Conservation (phyloP, 1,140 invertebrate genomes). For the Tetramorium alpestre region DNA sequence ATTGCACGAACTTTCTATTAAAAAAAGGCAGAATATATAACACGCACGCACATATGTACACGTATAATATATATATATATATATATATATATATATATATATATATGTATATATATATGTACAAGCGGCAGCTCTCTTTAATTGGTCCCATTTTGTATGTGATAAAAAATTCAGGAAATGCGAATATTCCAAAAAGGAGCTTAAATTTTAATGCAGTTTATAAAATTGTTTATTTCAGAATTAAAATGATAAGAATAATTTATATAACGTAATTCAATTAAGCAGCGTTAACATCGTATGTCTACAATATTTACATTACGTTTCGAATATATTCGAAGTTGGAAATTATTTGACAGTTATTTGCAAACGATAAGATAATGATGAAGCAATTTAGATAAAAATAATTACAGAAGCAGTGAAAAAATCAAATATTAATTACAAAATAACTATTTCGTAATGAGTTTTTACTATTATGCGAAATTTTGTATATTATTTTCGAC, state of each 20-base stretch:
- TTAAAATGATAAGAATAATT: background rate
- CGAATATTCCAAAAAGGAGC: background rate
- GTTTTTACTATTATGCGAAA: background rate
- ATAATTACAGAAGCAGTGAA: background rate
- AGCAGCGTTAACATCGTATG: background rate
- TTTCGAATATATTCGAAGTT: background rate
- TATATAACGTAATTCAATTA: background rate
- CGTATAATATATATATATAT: background rate
- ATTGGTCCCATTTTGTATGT: background rate
- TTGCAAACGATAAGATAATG: background rate
- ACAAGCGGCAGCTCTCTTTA: background rate
- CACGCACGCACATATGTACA: too few relatives aligned
- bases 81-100: too few relatives aligned
- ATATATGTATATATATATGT: background rate
- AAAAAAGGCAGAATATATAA: background rate
- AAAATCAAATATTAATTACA: background rate
- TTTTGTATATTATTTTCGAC: background rate
- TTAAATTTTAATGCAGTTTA: background rate
- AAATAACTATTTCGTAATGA: background rate
- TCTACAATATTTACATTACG: background rate
- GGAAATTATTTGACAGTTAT: background rate
- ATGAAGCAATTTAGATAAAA: background rate
- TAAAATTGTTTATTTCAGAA: background rate
- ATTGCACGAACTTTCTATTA: conserved; percentile 19
- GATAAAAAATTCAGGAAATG: background rate